Conservation (phyloP, 2,797 vertebrate genomes). For the Falco novaeseelandiae region DNA sequence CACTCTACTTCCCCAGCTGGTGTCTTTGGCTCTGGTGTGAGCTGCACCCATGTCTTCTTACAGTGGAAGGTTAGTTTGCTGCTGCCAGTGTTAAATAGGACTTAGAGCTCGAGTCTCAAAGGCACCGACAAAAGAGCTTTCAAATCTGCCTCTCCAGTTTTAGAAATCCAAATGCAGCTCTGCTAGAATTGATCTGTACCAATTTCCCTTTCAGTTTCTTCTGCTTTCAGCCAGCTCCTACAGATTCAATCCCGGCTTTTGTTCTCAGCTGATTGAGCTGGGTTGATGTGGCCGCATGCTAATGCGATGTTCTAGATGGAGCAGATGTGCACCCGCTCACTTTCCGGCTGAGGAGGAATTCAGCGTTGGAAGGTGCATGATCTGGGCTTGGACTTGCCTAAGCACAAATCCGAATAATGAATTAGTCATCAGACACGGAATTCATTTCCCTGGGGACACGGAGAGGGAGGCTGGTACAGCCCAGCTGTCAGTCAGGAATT, state of each 20-base stretch:
- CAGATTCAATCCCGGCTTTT: background rate
- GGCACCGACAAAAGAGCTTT: background rate
- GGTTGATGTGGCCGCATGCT: background rate
- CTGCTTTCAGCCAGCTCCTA: background rate
- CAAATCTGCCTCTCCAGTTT: background rate
- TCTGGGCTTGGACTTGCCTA: constrained; percentile 18
- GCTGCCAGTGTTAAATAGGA: background rate
- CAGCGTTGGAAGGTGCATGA: background rate
- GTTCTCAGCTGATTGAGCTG: background rate
- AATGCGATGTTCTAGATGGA: background rate
- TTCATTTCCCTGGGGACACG: constrained; percentile 13
- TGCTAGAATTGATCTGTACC: background rate
- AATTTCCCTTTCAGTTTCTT: background rate
- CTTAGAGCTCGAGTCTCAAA: background rate
- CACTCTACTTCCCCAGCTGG: background rate
- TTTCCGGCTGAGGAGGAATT: background rate
- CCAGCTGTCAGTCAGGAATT: constrained; percentile 2
- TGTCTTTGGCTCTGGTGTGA: background rate
- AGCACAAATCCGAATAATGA: background rate
- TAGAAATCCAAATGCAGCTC: background rate
- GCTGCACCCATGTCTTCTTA: background rate
- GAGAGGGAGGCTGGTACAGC: background rate
- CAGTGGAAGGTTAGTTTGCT: background rate
- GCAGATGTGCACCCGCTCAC: background rate
- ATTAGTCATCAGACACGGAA: constrained; percentile 37